phyloP scores from a whole-genome alignment of 2,888 invertebrate genomes.

The Euspilapteryx auroguttella region DNA sequence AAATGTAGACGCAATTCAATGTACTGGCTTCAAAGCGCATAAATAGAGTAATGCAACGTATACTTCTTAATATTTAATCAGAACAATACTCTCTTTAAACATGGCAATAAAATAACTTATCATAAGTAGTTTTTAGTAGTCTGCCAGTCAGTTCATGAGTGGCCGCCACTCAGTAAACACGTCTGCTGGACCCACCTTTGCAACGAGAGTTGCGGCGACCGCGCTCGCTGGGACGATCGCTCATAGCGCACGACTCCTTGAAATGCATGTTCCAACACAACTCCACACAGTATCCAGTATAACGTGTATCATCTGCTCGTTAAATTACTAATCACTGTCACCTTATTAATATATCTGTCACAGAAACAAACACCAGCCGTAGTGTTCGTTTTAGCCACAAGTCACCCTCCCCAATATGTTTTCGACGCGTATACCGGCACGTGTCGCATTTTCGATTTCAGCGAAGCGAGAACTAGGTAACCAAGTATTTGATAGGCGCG shows the following conservation, averaged over 20 bases:
- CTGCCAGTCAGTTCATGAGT: conserved; percentile 1
- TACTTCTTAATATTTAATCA: too few species aligned
- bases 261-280: conserved; percentile 57
- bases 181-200: conserved; percentile 43
- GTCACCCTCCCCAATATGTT: conserved; percentile 29
- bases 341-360: too few species aligned
- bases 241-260: conserved; percentile 60
- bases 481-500: conserved; percentile 35
- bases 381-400: too few species aligned
- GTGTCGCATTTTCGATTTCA: conserved; percentile 42
- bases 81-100: too few species aligned
- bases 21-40: too few species aligned
- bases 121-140: too few species aligned
- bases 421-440: conserved; percentile 16
- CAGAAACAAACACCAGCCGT: too few species aligned
- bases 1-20: too few species aligned
- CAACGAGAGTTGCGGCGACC: conserved; percentile 57
- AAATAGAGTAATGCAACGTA: too few species aligned
- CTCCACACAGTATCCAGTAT: conserved; percentile 51
- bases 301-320: conserved; percentile 51
- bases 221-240: conserved; percentile 58
- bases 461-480: conserved; percentile 13
- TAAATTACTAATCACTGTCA: conserved; percentile 46
- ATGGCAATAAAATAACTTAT: too few species aligned
- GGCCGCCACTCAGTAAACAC: conserved; percentile 1